phyloP scores from a whole-genome alignment of 2,888 invertebrate genomes.

The Polymixis lichenea region DNA sequence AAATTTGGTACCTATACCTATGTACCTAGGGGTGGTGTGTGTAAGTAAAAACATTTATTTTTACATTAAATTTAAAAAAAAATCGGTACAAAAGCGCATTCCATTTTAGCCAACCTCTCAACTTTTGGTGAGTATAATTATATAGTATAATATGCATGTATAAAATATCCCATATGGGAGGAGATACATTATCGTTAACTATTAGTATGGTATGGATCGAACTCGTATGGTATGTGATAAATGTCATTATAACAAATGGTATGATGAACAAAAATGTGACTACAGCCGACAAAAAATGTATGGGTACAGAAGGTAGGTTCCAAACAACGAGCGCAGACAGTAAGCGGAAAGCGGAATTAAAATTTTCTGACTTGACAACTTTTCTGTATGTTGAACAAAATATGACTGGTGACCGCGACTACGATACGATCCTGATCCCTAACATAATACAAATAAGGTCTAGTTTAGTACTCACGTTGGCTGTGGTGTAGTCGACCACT shows the following conservation, averaged over 20 bases:
- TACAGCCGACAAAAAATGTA: background rate
- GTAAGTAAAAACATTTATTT: too few species aligned
- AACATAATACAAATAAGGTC: background rate
- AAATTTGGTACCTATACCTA: too few species aligned
- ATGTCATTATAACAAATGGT: slow-evolving; percentile 5
- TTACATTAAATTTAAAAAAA: too few species aligned
- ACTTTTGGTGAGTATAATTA: too few species aligned
- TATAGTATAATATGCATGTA: too few species aligned
- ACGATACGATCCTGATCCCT: background rate
- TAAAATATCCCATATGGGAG: too few species aligned
- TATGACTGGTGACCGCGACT: background rate
- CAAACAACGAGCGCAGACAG: background rate
- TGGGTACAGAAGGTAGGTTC: background rate
- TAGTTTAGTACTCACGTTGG: slow-evolving; percentile 93
- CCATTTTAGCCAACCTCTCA: too few species aligned
- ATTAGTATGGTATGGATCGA: background rate
- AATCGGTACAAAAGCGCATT: too few species aligned
- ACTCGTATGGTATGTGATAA: slow-evolving; percentile 13
- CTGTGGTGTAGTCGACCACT: slow-evolving; percentile 99
- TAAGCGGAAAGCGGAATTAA: too few species aligned
- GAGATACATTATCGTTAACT: background rate
- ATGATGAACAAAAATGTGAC: background rate
- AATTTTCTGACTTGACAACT: too few species aligned
- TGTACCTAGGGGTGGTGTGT: too few species aligned
- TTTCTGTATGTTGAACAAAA: too few species aligned